These are phyloP conservation scores for Drosophila asahinai DNA, from an alignment of 1,140 invertebrate species.

Conservation along the genomic window DNA sequence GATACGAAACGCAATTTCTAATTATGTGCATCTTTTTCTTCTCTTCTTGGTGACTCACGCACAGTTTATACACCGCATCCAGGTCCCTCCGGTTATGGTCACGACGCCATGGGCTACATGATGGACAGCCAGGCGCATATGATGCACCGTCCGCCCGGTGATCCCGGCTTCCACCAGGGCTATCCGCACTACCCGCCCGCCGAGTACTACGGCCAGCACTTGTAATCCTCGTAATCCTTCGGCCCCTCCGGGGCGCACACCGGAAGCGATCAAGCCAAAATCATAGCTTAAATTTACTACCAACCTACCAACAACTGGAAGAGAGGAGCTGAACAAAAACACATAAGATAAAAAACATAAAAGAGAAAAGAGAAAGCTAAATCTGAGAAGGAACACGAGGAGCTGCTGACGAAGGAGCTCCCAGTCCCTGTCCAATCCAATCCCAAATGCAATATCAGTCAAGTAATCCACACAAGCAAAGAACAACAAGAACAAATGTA, in stretches of 20 bases:
- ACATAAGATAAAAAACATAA: neutral
- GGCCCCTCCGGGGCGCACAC: slow-evolving; percentile 11
- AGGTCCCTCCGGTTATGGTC: slow-evolving; percentile 97
- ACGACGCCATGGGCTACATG: slow-evolving; percentile 98
- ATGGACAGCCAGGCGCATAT: slow-evolving; percentile 97
- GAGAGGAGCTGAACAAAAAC: slow-evolving; percentile 11
- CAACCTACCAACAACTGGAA: slow-evolving; percentile 50
- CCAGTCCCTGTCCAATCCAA: slow-evolving; percentile 22
- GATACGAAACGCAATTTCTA: slow-evolving; percentile 68
- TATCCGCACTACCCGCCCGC: slow-evolving; percentile 94
- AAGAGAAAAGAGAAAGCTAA: slow-evolving; percentile 14
- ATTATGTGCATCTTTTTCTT: slow-evolving; percentile 86
- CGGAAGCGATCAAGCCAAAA: slow-evolving; percentile 77
- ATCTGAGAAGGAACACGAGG: slow-evolving; percentile 14
- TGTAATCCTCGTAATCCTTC: slow-evolving; percentile 87
- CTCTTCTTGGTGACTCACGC: slow-evolving; percentile 24
- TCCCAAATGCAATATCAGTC: slow-evolving; percentile 75
- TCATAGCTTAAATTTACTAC: slow-evolving; percentile 79
- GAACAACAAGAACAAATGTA: slow-evolving; percentile 50
- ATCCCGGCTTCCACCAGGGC: slow-evolving; percentile 95
- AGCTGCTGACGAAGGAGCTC: neutral
- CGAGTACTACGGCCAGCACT: slow-evolving; percentile 96
- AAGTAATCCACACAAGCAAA: slow-evolving; percentile 61
- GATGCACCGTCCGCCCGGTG: slow-evolving; percentile 97
- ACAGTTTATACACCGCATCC: slow-evolving; percentile 95